Base-by-base conservation (phyloP, 2,888 invertebrate genomes). In the Nipponacmea schrenckii region DNA sequence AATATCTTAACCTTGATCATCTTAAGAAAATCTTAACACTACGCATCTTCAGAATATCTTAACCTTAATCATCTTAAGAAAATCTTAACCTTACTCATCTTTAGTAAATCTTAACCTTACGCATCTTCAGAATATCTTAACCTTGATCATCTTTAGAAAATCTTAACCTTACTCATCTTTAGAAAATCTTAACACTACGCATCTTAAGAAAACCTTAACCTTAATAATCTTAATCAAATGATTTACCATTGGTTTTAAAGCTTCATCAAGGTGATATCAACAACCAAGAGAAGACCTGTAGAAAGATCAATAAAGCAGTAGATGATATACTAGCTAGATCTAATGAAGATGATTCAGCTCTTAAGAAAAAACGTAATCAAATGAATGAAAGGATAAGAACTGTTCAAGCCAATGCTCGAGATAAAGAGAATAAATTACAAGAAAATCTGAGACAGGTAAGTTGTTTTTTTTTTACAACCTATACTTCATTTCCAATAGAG, bases 391-490 rank as follows among this genome's bases (percentile, higher is more conserved):
- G 83, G 69, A 80, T 85, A 69, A 72, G 84, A 46, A 71, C 80
- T 12, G 83, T 85, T 2, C 84, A 86, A 66, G 84, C 86, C 17
- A 80, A 80, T 62, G 74, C 82, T 26, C 80, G 83, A 62, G 88
- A 88, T 74, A 86, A 86, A 68, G 86, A 87, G 68, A 86, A 87
- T 65, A 84, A 87, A 71, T 78, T 89, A 15, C 87, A 88, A 67
- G 85, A 86, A 69, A 83, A 84, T 64, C 80, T 89, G 31, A 84
- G 87, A 82, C 85, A 87, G 83, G 87, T 87, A 48, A 39, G 39
- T 39, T 39, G 46, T 20, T 48, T 24, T 2, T 12, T 15, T 68
- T 10, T 26, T 39, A 1, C 10, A 15, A 64, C 27, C 10, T 26
- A 10, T 64, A 14, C 27, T 64, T n/a, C 14, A 64, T 27, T 64